Conservation (phyloP, 1,140 invertebrate genomes). For the Nebria ingens region DNA sequence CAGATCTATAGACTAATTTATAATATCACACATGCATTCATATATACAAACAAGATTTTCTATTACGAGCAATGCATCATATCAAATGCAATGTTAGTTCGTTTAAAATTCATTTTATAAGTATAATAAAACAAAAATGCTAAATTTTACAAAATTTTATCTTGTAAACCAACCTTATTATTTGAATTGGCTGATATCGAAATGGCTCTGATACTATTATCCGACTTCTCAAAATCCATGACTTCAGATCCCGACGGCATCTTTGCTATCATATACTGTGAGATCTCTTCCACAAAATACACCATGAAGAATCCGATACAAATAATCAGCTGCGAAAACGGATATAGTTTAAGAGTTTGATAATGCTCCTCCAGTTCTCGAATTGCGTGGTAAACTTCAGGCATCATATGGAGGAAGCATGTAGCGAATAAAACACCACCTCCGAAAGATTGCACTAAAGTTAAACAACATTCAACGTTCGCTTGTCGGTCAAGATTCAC, state of each 20-base stretch:
- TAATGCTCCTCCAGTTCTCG: conserved; percentile 24
- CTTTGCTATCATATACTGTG: conserved; percentile 25
- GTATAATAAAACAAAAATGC: no score
- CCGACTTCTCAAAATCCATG: background rate
- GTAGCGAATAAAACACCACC: conserved; percentile 58
- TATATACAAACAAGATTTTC: no score
- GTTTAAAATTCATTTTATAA: no score
- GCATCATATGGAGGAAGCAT: conserved; percentile 54
- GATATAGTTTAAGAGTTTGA: conserved; percentile 29
- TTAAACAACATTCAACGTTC: conserved; percentile 25
- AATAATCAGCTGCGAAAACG: conserved; percentile 42
- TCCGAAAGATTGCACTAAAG: conserved; percentile 45
- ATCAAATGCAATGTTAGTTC: no score
- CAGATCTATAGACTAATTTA: no score
- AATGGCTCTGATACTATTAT: background rate
- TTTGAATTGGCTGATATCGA: background rate
- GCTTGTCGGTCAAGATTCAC: conserved; percentile 25
- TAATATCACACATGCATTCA: no score
- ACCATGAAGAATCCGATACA: conserved; percentile 50
- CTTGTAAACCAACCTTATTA: no score
- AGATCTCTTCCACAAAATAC: conserved; percentile 48
- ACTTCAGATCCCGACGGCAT: conserved; percentile 2
- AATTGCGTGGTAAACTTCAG: conserved; percentile 40
- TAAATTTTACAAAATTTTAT: no score
- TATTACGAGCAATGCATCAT: no score